A percentile compares a stretch with the other conserved stretches of the same genome.
Conservation (phyloP, 2,113 vertebrate species). For the Capra hircus region DNA sequence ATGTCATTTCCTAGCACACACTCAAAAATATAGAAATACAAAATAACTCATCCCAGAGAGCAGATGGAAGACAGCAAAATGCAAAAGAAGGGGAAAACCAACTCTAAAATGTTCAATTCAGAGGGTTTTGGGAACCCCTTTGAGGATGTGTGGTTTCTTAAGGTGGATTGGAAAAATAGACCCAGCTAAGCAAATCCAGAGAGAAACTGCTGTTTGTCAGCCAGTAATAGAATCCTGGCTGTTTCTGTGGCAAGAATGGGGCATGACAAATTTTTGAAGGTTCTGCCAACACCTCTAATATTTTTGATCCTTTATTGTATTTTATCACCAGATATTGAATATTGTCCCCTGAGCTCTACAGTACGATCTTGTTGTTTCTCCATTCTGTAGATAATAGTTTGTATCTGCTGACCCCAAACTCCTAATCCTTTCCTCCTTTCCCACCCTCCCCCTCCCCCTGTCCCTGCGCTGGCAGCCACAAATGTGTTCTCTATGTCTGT, state of each 20-base stretch:
- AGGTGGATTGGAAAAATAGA: background rate
- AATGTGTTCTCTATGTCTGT: background rate
- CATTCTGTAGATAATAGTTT: background rate
- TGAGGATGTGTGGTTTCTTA: background rate
- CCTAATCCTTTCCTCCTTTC: background rate
- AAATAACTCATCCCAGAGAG: background rate
- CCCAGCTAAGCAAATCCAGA: background rate
- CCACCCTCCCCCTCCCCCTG: background rate
- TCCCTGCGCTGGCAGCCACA: background rate
- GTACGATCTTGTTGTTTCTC: background rate
- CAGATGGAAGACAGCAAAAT: background rate
- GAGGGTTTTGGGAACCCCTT: background rate
- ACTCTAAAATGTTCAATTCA: background rate
- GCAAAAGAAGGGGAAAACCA: background rate
- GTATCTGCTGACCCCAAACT: background rate
- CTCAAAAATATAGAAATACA: background rate
- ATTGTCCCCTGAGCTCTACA: background rate
- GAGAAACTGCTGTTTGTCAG: background rate
- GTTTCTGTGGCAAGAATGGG: background rate
- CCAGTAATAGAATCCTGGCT: background rate
- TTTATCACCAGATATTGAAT: background rate
- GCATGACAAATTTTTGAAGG: background rate
- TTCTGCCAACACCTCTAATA: background rate
- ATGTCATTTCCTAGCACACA: background rate
- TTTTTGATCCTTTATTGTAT: background rate